These are phyloP conservation scores for Oligia fasciuncula DNA, from an alignment of 2,888 invertebrate species.

Conservation along the genomic window DNA sequence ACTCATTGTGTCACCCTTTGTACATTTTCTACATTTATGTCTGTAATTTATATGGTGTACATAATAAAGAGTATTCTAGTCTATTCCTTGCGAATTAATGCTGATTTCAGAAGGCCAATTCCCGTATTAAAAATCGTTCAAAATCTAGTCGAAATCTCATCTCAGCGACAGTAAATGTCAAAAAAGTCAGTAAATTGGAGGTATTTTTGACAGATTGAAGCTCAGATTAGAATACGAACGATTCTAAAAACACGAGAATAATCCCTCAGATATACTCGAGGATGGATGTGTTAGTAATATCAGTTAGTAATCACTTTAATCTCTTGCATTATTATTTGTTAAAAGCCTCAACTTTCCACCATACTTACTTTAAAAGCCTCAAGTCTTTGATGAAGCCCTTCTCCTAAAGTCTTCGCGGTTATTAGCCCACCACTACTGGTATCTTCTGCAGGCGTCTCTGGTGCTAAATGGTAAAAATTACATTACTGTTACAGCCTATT, in stretches of 20 bases:
- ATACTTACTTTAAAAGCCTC: slow-evolving; percentile 91
- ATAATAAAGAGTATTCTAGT: too few relatives aligned
- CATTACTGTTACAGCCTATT: background rate
- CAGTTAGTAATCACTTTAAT: background rate
- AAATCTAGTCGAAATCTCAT: background rate
- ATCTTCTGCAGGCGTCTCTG: slow-evolving; percentile 65
- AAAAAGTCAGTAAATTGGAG: background rate
- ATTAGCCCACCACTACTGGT: slow-evolving; percentile 75
- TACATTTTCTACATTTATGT: too few relatives aligned
- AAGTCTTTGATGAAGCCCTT: slow-evolving; percentile 95
- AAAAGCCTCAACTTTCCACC: background rate
- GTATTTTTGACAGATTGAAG: background rate
- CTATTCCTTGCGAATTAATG: too few relatives aligned
- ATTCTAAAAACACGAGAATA: background rate
- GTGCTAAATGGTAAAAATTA: slow-evolving; percentile 69
- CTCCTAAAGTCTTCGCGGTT: slow-evolving; percentile 90
- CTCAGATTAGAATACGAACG: background rate
- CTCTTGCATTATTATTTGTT: background rate
- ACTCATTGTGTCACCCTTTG: too few relatives aligned
- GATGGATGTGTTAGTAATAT: background rate
- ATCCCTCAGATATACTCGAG: background rate
- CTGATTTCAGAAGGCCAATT: background rate
- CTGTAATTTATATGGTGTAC: too few relatives aligned
- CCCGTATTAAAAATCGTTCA: background rate
- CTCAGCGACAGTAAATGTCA: background rate